phyloP scores from a whole-genome alignment of 92 coral and sea anemone genomes.

The Actinernus sp. region DNA sequence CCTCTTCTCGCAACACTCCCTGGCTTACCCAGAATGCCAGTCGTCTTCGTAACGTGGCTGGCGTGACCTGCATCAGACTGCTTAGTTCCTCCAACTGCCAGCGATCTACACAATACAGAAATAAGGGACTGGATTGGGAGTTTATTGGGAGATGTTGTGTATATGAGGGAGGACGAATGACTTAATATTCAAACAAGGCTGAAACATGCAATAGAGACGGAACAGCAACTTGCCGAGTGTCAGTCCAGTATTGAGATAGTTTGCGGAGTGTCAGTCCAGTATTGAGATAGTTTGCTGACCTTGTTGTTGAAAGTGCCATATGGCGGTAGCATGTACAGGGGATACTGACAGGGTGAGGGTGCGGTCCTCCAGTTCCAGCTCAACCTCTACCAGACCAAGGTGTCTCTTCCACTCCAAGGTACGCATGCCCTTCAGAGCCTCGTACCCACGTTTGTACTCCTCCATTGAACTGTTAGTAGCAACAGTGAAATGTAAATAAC shows the following conservation, averaged over 20 bases:
- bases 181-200: no score
- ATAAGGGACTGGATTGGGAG: no score
- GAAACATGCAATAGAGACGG: no score
- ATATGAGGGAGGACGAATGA: no score
- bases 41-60: constrained; percentile 84
- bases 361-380: constrained; percentile 94
- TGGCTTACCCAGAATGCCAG: constrained; percentile 98
- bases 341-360: constrained; percentile 89
- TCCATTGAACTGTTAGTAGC: constrained; percentile 96
- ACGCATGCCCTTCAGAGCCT: constrained; percentile 97
- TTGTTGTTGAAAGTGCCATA: constrained; percentile 96
- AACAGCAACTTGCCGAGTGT: no score
- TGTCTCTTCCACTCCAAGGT: constrained; percentile 97
- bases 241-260: no score
- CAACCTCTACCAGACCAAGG: constrained; percentile 93
- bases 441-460: constrained; percentile 86
- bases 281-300: no score
- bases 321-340: constrained; percentile 96
- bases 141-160: no score
- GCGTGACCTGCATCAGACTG: constrained; percentile 91
- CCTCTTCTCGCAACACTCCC: constrained; percentile 92
- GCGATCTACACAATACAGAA: constrained; percentile 47
- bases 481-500: no score
- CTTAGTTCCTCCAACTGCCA: constrained; percentile 96
- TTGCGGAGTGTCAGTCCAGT: no score